Evolutionary conservation across 2,888 invertebrate species (phyloP), one percentile per base, ranked within the genome.

Genomic region (Aromia moschata): DNA sequence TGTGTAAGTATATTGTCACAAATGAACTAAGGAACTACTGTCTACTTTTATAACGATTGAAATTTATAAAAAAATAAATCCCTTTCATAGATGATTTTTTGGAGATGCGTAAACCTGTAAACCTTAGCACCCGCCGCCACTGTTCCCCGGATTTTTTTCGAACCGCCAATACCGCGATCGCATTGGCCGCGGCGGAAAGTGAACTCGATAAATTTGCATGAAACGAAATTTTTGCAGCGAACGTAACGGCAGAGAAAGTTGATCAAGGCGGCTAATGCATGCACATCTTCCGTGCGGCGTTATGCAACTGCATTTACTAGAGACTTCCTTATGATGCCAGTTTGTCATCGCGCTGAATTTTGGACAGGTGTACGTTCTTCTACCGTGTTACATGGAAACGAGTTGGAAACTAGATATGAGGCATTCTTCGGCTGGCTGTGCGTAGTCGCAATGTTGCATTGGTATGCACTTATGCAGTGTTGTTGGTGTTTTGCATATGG

Each of bases 151-250:
- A n/a, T n/a, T n/a, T 25, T 25, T 25, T 25, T 25, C 7, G 3
- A 25, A 25, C 25, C 25, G 7, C 7, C 4, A 25, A 25, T 7
- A 7, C 25, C 7, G 25, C 25, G 4, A 7, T 7, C 25, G 25
- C 25, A n/a, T n/a, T n/a, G n/a, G 25, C 25, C 25, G 12, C 14
- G 3, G 11, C 43, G 20, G 25, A 43, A 43, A 43, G 43, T 43
- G 43, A 43, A 43, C 11, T 18, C 20, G 7, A 14, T 43, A 20
- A 43, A 43, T 43, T 43, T 20, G 43, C 43, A 43, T 43, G 18
- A 16, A 12, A 25, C 20, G 17, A n/a, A 25, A 20, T 43, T 18
- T 43, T 43, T 11, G 7, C 12, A 10, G 17, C 14, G 11, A 2
- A 11, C 11, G 11, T 25, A 43, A 25, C 43, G 18, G 25, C 14